Evolutionary conservation across 2,113 vertebrate genomes (phyloP).

Genomic region (Miniopterus natalensis): DNA sequence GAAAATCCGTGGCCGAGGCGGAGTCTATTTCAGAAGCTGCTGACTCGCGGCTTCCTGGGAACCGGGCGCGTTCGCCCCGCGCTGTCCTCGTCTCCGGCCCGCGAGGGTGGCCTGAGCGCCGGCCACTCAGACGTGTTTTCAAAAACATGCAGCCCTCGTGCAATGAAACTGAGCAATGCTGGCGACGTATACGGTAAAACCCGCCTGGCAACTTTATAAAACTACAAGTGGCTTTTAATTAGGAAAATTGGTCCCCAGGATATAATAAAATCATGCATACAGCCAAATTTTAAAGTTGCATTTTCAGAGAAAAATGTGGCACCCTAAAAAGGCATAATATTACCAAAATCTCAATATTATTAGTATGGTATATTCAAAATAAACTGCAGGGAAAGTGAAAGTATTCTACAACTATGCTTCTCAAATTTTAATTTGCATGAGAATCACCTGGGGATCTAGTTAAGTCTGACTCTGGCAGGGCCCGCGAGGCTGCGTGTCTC

Average conservation of each 20-base stretch:
- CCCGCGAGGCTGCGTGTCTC: neutral
- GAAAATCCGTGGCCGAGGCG: conserved; percentile 69
- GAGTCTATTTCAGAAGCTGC: conserved; percentile 62
- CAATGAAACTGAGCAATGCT: conserved; percentile 30
- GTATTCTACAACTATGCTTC: neutral
- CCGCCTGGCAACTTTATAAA: conserved; percentile 1
- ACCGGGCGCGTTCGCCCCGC: too few relatives aligned
- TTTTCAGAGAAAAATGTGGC: conserved; percentile 36
- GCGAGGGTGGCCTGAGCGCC: neutral
- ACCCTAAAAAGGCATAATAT: neutral
- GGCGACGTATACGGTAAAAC: neutral
- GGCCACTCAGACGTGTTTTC: conserved; percentile 25
- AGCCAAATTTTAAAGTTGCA: conserved; percentile 31
- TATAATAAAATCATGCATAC: neutral
- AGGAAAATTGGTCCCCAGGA: neutral
- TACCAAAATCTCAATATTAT: neutral
- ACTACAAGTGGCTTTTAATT: conserved; percentile 10
- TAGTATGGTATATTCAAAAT: conserved; percentile 5
- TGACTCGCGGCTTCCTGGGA: neutral
- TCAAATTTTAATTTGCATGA: conserved; percentile 10
- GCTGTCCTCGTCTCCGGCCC: too few relatives aligned
- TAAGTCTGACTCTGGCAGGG: neutral
- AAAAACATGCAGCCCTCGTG: neutral
- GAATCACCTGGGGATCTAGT: neutral
- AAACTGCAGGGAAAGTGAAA: neutral